Evolutionary conservation across 2,888 invertebrate genomes (phyloP), one percentile per base, ranked within the genome.

Genomic region (Camponotus fellah): DNA sequence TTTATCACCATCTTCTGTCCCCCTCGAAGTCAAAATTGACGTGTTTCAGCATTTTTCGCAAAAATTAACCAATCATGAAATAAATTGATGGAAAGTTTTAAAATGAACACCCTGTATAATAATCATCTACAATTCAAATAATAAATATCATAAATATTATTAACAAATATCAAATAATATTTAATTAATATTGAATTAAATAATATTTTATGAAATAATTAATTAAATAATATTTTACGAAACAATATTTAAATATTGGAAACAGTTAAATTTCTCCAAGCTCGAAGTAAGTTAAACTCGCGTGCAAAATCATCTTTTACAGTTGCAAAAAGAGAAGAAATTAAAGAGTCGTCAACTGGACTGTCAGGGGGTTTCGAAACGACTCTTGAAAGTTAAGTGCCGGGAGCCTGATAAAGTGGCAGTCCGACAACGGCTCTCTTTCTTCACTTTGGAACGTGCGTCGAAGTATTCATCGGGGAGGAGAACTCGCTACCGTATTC

Each of bases 401-500:
- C 58, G 58, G 68, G 56, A 68, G 56, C n/a, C 68, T 43, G 43
- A 58, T 43, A 68, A 69, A 77, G 43, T 77, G 56, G 14, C 77
- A 43, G 32, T 58, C 32, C 43, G 32, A 56, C 56, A 56, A 40
- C 56, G 66, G 56, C 32, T 40, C 1, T 12, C 66, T 32, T 56
- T 68, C 56, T 40, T 14, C 68, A 43, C 43, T 56, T 56, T 69
- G 17, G 40, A 62, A n/a, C 26, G 32, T 53, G 76, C 56, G 32
- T 68, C 69, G 58, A 77, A 68, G 46, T 9, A 14, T 77, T 77
- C 68, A 77, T 77, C 46, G 46, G 37, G 37, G 72, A 72, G 21
- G 72, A 71, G 46, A 80, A 37, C 60, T 80, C 71, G 79, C 72
- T 72, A 72, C 26, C 34, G 46, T 60, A 69, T 69, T 69, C 10